Evolutionary conservation across 2,797 vertebrate genomes (phyloP), one percentile per base, ranked within the genome.

Genomic region (Catostomus latipinnis): DNA sequence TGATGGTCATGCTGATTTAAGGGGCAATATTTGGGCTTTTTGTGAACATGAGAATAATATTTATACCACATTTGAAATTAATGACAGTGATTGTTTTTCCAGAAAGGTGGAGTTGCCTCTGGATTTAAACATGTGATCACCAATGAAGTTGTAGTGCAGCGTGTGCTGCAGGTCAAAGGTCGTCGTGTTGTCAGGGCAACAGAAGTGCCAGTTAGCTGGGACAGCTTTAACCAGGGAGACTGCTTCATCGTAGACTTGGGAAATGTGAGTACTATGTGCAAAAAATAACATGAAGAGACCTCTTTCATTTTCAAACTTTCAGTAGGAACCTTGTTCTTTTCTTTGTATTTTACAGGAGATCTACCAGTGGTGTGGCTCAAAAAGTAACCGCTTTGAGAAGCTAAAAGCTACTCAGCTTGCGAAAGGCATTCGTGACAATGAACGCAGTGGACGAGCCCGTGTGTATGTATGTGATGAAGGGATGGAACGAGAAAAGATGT

Each of bases 181-280:
- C 96, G 95, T 0, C 91, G 95, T 16, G 66, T 83, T 1, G 92
- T 94, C 76, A 91, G 97, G 63, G 97, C 98, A 0, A 96, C 95
- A 0, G 98, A 99, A 89, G 97, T 99, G 46, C 88, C 95, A 0
- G 96, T 99, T 86, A 93, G 85, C 92, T 99, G 98, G 98, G 96
- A 97, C 2, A 99, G 97, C 93, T 99, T 99, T 92, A 99, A 98
- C 91, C 93, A 88, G 0, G 98, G 96, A 0, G 98, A 99, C 89
- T 99, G 98, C 68, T 99, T 99, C 94, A 98, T 99, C 90, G 85
- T 99, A 89, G 98, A 99, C 90, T 93, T 99, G 46, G 98, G 98
- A 78, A 86, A 87, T 0, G 98, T 99, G 87, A 96, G 97, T 34
- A 45, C 58, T 11, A 49, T 6, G 13, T 8, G 45, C 10, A 46